phyloP scores from a whole-genome alignment of 2,113 vertebrate genomes.

The Phodopus roborovskii region DNA sequence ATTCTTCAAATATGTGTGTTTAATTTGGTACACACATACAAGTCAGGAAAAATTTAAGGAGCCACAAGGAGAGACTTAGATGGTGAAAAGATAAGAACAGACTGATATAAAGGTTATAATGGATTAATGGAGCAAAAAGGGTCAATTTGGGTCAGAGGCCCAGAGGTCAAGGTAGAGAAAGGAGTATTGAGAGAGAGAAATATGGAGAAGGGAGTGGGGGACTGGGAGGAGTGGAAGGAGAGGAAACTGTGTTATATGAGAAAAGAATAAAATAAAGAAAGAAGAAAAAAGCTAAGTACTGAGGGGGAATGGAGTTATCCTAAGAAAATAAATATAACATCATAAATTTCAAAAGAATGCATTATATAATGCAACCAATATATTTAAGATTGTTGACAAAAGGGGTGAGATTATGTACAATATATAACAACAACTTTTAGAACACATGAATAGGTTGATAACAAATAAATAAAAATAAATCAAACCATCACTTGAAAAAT shows the following conservation, averaged over 20 bases:
- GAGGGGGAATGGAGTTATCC: too few species aligned
- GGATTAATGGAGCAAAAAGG: not conserved
- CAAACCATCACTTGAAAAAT: not conserved
- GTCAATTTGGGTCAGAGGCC: not conserved
- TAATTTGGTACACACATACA: too few species aligned
- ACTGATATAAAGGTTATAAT: not conserved
- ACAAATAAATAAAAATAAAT: not conserved
- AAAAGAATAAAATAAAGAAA: too few species aligned
- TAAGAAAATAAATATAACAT: not conserved
- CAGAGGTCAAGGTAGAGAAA: not conserved
- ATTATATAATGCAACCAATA: not conserved
- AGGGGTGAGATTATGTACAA: not conserved
- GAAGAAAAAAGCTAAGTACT: not conserved
- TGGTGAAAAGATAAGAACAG: not conserved
- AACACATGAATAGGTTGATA: not conserved
- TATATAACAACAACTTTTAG: not conserved
- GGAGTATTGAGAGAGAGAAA: too few species aligned
- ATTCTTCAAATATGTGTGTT: too few species aligned
- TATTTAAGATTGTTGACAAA: not conserved
- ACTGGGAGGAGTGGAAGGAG: too few species aligned
- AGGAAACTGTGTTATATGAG: too few species aligned
- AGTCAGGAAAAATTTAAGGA: too few species aligned
- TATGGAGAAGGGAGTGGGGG: too few species aligned
- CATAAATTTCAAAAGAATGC: not conserved
- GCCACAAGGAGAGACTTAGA: too few species aligned